Percentiles rank a stretch among this genome's conserved stretches.
These are phyloP conservation scores for Pipistrellus nathusii DNA, from an alignment of 2,797 vertebrate species.

Conservation along the genomic window DNA sequence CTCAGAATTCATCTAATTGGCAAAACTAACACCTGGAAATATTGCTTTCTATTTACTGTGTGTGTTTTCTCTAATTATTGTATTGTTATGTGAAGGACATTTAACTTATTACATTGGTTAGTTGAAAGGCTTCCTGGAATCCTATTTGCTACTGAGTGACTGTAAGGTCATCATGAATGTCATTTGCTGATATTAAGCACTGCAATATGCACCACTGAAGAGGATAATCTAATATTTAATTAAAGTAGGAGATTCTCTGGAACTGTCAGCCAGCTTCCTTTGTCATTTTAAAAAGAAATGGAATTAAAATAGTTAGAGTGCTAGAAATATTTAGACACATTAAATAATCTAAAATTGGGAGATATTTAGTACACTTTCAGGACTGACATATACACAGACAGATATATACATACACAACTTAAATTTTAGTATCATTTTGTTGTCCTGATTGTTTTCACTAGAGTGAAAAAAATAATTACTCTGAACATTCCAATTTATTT, in stretches of 20 bases:
- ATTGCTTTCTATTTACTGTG: neutral
- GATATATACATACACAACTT: neutral
- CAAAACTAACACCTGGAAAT: neutral
- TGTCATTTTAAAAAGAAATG: constrained; percentile 43
- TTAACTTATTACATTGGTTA: neutral
- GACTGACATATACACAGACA: neutral
- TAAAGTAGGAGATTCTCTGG: constrained; percentile 73
- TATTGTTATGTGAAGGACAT: neutral
- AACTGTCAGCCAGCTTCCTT: constrained; percentile 76
- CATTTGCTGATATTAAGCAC: constrained; percentile 69
- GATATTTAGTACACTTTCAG: neutral
- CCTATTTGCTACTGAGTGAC: constrained; percentile 62
- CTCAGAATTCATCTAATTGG: neutral
- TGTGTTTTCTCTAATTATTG: neutral
- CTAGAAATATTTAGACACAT: neutral
- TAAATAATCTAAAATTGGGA: neutral
- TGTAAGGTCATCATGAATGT: constrained; percentile 69
- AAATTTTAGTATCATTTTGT: neutral
- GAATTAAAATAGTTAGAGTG: constrained; percentile 58
- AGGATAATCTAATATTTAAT: constrained; percentile 76
- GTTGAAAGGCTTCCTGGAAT: constrained; percentile 43
- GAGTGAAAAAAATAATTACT: constrained; percentile 42
- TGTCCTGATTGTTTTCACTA: neutral
- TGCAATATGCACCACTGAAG: constrained; percentile 61
- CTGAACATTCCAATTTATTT: neutral